Conservation (phyloP, 2,888 invertebrate species). For the Diarsia dahlii region DNA sequence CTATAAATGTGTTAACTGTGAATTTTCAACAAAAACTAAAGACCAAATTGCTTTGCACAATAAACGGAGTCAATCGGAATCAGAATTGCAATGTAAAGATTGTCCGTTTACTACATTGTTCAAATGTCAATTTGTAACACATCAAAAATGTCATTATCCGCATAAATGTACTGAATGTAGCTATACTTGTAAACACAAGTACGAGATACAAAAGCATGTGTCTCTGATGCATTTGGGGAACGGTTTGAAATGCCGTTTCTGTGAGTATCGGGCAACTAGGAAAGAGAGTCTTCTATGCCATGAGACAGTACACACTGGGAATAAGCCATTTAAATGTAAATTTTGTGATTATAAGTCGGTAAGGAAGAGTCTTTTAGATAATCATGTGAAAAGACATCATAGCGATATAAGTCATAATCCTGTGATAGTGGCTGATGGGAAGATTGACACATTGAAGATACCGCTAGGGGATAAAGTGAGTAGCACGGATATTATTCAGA, state of each 20-base stretch:
- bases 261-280: conserved; percentile 75
- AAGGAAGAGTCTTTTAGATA: conserved; percentile 72
- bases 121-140: conserved; percentile 79
- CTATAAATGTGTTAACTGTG: conserved; percentile 81
- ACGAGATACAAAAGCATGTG: conserved; percentile 80
- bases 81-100: conserved; percentile 65
- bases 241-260: conserved; percentile 77
- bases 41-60: conserved; percentile 82
- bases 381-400: conserved; percentile 76
- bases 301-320: conserved; percentile 78
- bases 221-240: conserved; percentile 75
- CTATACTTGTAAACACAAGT: conserved; percentile 77
- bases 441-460: conserved; percentile 75
- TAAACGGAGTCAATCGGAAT: conserved; percentile 76
- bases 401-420: conserved; percentile 66
- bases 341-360: conserved; percentile 77
- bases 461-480: conserved; percentile 13
- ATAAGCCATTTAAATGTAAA: conserved; percentile 79
- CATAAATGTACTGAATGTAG: conserved; percentile 77
- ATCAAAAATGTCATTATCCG: conserved; percentile 79
- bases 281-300: conserved; percentile 78
- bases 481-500: conserved; percentile 36
- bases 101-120: conserved; percentile 75
- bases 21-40: conserved; percentile 83
- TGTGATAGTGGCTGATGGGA: conserved; percentile 70